Conservation (phyloP, 2,888 invertebrate species). For the Acanthosoma haemorrhoidale region DNA sequence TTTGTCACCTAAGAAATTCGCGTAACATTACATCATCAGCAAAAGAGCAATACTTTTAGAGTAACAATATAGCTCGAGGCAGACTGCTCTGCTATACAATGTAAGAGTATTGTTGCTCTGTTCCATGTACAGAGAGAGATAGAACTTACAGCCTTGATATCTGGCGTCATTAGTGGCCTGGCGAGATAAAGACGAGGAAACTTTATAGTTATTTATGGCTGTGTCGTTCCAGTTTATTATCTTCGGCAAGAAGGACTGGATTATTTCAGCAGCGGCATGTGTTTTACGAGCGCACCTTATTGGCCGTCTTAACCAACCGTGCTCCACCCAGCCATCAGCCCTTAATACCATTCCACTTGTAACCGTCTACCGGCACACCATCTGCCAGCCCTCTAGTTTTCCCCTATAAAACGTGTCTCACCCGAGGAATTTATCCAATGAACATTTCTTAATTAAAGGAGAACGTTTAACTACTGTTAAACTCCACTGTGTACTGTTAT, state of each 20-base stretch:
- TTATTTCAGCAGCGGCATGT: not conserved
- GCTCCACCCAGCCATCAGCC: not conserved
- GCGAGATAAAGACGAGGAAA: not conserved
- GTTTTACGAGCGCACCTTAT: not conserved
- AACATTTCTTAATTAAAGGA: too few relatives aligned
- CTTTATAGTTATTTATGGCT: slow-evolving; percentile 1
- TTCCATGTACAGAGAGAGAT: not conserved
- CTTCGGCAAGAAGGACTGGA: not conserved
- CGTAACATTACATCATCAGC: too few relatives aligned
- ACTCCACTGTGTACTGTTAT: too few relatives aligned
- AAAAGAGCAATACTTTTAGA: too few relatives aligned
- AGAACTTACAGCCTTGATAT: not conserved
- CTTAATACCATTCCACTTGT: not conserved
- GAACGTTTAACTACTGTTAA: too few relatives aligned
- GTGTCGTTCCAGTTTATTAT: not conserved
- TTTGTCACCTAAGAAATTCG: too few relatives aligned
- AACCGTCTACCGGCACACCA: not conserved
- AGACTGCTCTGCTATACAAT: too few relatives aligned
- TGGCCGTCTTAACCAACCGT: too few relatives aligned
- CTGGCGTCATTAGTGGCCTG: not conserved
- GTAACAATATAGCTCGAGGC: too few relatives aligned
- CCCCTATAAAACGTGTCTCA: not conserved
- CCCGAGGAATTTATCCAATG: too few relatives aligned
- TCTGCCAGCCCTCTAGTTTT: not conserved
- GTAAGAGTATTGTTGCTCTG: too few relatives aligned